Evolutionary conservation across 2,113 vertebrate species (phyloP), one percentile per base, ranked within the genome.

Genomic region (Regulus satrapa): DNA sequence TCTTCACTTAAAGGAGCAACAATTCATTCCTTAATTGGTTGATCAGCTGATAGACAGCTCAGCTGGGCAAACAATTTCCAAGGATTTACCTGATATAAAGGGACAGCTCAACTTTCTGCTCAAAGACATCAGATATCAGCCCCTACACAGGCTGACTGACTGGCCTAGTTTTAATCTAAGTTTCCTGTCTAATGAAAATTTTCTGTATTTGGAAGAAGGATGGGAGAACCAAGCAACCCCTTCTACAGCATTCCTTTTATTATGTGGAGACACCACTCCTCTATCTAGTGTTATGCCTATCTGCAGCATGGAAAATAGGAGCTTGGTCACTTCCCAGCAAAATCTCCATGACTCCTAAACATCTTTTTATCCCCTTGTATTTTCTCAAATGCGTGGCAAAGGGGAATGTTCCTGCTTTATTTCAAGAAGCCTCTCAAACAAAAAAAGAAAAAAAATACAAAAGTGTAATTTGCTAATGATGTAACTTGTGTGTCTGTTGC

Each of bases 41-140:
- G 88, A 74, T 77, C 74, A 81, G 41, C n/a, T 62, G 67, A 88
- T 83, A 92, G 84, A 56, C 89, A 94, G 38, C 43, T 78, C 79
- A 81, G 54, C n/a, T 96, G 55, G 81, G 92, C 59, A 95, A 97
- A 94, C 85, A 84, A 82, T 96, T 95, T 95, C 72, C 93, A 96
- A 92, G 92, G 91, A 94, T 89, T 96, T 94, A 43, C 43, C 7
- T 68, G 66, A 84, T 67, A 91, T 80, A 95, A 85, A 79, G 24
- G 40, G 21, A 36, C 68, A 96, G 82, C 48, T 95, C 59, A 82
- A 12, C 14, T 75, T 88, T 36, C 62, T 87, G 40, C 23, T 88
- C 41, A 80, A 87, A 78, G n/a, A 17, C 32, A 71, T 64, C 36
- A 32, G 25, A 17, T 25, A 61, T 54, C 54, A 75, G 24, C 13